A percentile compares a stretch with the other conserved stretches of the same genome.
phyloP scores from a whole-genome alignment of 23 tunicate species.

The Trididemnum nubilum region DNA sequence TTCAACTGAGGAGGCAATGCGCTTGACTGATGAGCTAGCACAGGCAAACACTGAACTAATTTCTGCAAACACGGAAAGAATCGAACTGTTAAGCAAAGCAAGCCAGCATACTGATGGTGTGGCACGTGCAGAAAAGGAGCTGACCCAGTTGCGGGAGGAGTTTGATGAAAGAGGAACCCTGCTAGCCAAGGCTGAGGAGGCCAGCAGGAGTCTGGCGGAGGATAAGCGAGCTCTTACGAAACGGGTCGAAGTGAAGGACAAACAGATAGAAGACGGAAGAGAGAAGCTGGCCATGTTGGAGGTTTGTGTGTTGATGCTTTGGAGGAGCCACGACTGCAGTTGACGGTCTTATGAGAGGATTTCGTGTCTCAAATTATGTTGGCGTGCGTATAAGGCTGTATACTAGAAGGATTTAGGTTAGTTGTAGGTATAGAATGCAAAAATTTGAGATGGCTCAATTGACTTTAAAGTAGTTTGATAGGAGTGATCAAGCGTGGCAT shows the following conservation, averaged over 20 bases:
- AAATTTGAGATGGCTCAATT: too few species aligned
- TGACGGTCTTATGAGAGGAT: too few species aligned
- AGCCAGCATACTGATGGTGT: neutral
- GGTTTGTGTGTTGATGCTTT: too few species aligned
- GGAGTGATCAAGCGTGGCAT: too few species aligned
- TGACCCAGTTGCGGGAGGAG: neutral
- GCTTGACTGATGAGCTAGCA: neutral
- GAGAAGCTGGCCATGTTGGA: constrained; percentile 5
- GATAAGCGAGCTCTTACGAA: neutral
- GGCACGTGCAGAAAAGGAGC: neutral
- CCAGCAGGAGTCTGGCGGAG: neutral
- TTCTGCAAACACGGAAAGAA: neutral
- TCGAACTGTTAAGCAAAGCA: neutral
- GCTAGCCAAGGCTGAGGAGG: too few species aligned
- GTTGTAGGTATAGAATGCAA: too few species aligned
- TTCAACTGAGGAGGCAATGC: neutral
- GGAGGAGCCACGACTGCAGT: too few species aligned
- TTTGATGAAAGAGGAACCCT: neutral
- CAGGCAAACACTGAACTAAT: neutral
- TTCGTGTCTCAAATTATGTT: too few species aligned
- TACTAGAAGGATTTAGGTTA: too few species aligned
- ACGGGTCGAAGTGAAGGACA: neutral
- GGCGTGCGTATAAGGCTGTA: too few species aligned
- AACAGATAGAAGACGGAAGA: neutral
- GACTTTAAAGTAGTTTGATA: too few species aligned